Conservation (phyloP, 2,888 invertebrate genomes). For the Cheilosia impressa region DNA sequence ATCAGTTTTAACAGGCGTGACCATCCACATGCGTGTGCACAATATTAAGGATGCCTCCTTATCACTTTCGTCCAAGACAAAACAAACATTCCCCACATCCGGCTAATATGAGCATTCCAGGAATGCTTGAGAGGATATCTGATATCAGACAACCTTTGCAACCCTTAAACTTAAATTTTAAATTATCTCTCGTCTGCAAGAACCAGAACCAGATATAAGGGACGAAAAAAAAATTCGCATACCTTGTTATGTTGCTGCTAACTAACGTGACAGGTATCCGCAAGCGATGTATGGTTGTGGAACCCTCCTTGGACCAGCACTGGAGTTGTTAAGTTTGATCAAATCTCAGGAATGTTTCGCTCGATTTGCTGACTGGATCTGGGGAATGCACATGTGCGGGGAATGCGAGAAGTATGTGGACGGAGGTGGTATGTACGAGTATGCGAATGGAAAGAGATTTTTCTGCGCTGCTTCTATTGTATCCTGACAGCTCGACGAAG, state of each 20-base stretch:
- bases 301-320: background rate
- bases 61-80: slow-evolving; percentile 31
- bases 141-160: slow-evolving; percentile 6
- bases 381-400: background rate
- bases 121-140: slow-evolving; percentile 31
- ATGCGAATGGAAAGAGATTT: background rate
- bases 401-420: background rate
- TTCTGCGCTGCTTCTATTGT: slow-evolving; percentile 2
- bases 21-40: slow-evolving; percentile 53
- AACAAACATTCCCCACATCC: slow-evolving; percentile 28
- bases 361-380: slow-evolving; percentile 8
- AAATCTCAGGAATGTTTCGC: slow-evolving; percentile 21
- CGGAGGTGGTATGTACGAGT: background rate
- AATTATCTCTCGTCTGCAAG: slow-evolving; percentile 4
- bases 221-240: background rate
- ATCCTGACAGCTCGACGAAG: slow-evolving; percentile 7
- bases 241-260: slow-evolving; percentile 8
- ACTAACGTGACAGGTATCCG: slow-evolving; percentile 51
- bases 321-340: background rate
- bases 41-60: slow-evolving; percentile 56
- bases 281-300: background rate
- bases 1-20: slow-evolving; percentile 59
- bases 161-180: slow-evolving; percentile 32
- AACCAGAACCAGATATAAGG: background rate
- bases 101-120: slow-evolving; percentile 44